Evolutionary conservation across 35 echinoderm and acorn worm genomes (phyloP), one percentile per base, ranked within the genome.

Genomic region (Hemicentrotus pulcherrimus): DNA sequence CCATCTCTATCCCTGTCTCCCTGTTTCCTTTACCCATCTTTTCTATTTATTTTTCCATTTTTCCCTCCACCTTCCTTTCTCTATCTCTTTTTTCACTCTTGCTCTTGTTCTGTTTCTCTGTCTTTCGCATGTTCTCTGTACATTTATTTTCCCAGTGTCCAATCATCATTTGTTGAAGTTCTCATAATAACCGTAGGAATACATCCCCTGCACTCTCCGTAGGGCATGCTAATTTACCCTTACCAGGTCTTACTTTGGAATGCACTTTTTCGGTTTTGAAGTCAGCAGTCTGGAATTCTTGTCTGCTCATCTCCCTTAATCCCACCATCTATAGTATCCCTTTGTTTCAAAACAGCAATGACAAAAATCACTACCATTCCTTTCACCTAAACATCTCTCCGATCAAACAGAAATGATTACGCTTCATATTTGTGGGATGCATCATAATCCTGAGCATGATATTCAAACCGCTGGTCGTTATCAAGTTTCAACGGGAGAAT

Each of bases 241-340:
- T 28, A 78, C 65, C 65, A 8, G 5, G 65, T 22, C 22, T 78
- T 47, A 41, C 88, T 47, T 30, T 41, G 88, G 88, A 90, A 90
- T 90, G 88, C 88, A 90, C 88, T 90, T 90, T 90, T 78, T 78
- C 22, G 65, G 65, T 78, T n/a, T 78, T 78, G 19, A 78, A 78
- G 65, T 78, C 22, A 78, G 65, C 65, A 22, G 65, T 78, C 65
- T 78, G 65, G 65, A 78, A 78, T 78, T 78, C 65, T n/a, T 28
- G 65, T 78, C 28, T 78, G 22, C 65, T 22, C 3, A n/a, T 7
- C 24, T 28, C 65, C 65, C 22, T 4, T 78, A 78, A 78, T 78
- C 65, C 65, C 28, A 28, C 65, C 65, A n/a, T 78, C 65, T 78
- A 78, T n/a, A 7, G 24, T 78, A 78, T 78, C 19, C 65, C 65